Evolutionary conservation across 2,797 vertebrate species (phyloP), one percentile per base, ranked within the genome.

Genomic region (Mormyrops boulengeri): DNA sequence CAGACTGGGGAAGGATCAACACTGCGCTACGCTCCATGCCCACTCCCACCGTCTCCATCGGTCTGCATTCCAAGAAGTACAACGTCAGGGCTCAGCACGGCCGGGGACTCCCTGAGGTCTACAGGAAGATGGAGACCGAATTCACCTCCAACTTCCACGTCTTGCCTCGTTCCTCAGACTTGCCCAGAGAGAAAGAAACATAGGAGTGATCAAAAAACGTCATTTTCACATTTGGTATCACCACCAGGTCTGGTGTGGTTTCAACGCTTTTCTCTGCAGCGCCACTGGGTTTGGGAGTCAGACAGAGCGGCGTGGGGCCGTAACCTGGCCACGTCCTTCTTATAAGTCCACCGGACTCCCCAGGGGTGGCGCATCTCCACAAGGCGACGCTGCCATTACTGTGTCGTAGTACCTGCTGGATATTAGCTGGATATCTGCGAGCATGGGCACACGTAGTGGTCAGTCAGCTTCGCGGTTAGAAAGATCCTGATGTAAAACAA

Each of bases 111-210:
- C 55, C 11, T 1, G 82, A 86, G 44, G n/a, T 62, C 4, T 89
- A 89, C 82, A 89, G 52, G 80, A 85, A 62, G 41, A 89, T 62
- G 80, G 55, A 86, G 89, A 89, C 88, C 2, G 52, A 57, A 1
- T 84, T 82, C 52, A 57, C 52, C 4, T 82, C 73, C 17, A 89
- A 52, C 52, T 41, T 57, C 47, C 80, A 60, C 11, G 14, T 57
- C 53, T 50, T 62, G 19, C 2, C 60, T 9, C 7, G 3, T 12
- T 19, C 84, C 57, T 3, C 52, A n/a, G 5, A 86, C 41, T 22
- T 44, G 57, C 2, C 26, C 41, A 69, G 26, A 86, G 84, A 52
- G 49, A 66, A 34, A 26, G 22, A 86, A 34, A 14, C 26, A 7
- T 89, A 84, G 2, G 57, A 49, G 6, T 49, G 9, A 12, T 47